Evolutionary conservation across 2,113 vertebrate species (phyloP), one percentile per base, ranked within the genome.

Genomic region (Echinops telfairi): DNA sequence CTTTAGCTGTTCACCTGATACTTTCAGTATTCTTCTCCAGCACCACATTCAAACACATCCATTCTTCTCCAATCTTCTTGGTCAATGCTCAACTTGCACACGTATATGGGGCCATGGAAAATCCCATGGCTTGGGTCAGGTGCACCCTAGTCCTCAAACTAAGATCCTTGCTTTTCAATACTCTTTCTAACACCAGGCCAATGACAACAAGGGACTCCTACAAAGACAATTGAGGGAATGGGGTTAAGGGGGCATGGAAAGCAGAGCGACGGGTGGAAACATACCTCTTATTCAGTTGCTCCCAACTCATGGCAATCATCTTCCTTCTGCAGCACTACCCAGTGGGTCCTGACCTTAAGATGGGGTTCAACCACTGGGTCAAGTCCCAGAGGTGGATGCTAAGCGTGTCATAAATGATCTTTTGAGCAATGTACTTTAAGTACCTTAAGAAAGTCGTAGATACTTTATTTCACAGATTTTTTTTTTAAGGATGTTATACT

Each of bases 401-500:
- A 73, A 86, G 36, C 8, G 11, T 73, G 31, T 68, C 62, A 19
- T 75, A 16, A 14, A 29, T 1, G 7, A 90, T 43, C 68, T 60
- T 15, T 33, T 6, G 22, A 11, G 79, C 23, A 9, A 60, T 20
- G 4, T 5, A 15, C 73, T 84, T 87, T 94, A 62, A 68, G 16
- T 68, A 33, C 36, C 0, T 66, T 64, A 71, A 53, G 29, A 83
- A 38, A 29, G 47, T 36, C 47, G 36, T 11, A 33, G 9, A 20
- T 40, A 25, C 29, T 91, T 85, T 4, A 23, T 4, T 47, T 31
- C 15, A 4, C 66, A 23, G 22, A 11, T 71, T n/a, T 82, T n/a
- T n/a, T n/a, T n/a, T n/a, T n/a, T n/a, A n/a, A n/a, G n/a, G 1
- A 43, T 60, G 62, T 27, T 64, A 64, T 3, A 7, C 0, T 0